Evolutionary conservation across 2,113 vertebrate genomes (phyloP), one percentile per base, ranked within the genome.

Genomic region (Cathartes aura): DNA sequence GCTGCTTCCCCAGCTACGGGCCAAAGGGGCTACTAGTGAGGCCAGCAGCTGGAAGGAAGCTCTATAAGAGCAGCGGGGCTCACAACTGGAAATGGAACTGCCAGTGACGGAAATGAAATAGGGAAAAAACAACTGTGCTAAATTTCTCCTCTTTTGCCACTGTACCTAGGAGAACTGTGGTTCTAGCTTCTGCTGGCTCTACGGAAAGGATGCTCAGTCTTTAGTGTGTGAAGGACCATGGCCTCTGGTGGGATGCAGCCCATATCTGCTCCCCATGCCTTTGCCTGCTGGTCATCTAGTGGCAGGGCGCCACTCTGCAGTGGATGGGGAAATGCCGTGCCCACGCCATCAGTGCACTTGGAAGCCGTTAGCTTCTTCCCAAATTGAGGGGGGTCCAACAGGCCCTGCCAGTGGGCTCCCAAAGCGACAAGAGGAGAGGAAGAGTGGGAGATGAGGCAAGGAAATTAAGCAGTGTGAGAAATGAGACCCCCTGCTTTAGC

Each of bases 311-410:
- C 0, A 0, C 64, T 43, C 50, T 32, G 23, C 52, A 50, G 47
- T 0, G 1, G 42, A 36, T 14, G 43, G 20, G 32, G 11, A 72
- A 6, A 6, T 18, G 64, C 38, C 0, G 0, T 23, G 23, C 20
- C 58, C 50, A 26, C 13, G 2, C 24, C 48, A 76, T 17, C 43
- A 23, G 27, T 15, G 48, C 17, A 16, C 23, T 4, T 3, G 1
- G 63, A 67, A 89, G 48, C 22, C 0, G 0, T 53, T 53, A 30
- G 7, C 45, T 93, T 74, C 60, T 71, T 43, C 45, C 32, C 36
- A 64, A 6, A 68, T 15, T 30, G 55, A 85, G 26, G 6, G 1
- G 14, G 9, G 30, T 72, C 27, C 5, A 9, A 64, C 11, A 91
- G 40, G 29, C 17, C 47, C 43, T 87, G 55, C 19, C 17, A 29